phyloP scores from a whole-genome alignment of 2,113 vertebrate genomes.

The Brachyhypopomus gauderio region DNA sequence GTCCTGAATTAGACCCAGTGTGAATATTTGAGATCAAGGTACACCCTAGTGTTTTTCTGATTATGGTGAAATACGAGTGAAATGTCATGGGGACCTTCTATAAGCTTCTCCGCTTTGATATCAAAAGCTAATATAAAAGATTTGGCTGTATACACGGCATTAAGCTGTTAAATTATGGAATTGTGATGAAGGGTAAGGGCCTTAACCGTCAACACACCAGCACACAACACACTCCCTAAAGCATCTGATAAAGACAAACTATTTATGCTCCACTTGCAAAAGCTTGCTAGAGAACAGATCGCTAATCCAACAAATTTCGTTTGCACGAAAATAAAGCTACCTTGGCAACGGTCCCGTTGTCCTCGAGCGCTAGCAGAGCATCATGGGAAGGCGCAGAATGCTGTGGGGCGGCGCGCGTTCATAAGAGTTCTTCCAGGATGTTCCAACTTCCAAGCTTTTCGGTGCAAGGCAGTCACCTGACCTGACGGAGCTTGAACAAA shows the following conservation, averaged over 20 bases:
- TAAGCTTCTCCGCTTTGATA: not conserved
- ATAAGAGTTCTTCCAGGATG: slow-evolving; percentile 76
- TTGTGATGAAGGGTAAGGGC: not conserved
- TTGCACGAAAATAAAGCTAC: slow-evolving; percentile 57
- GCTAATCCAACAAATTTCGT: not conserved
- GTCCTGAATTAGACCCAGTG: not conserved
- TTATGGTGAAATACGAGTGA: slow-evolving; percentile 20
- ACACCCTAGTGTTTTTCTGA: slow-evolving; percentile 20
- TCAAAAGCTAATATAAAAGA: not conserved
- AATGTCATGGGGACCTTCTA: not conserved
- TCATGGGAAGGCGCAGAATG: slow-evolving; percentile 60
- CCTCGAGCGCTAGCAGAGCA: slow-evolving; percentile 69
- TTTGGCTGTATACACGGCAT: not conserved
- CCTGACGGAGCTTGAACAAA: slow-evolving; percentile 56
- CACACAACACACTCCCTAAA: not conserved
- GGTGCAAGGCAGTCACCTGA: slow-evolving; percentile 72
- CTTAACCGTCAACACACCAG: not conserved
- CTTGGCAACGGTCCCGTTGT: slow-evolving; percentile 74
- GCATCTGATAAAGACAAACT: not conserved
- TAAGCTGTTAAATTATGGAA: not conserved
- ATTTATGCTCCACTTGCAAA: not conserved
- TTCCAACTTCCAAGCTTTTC: slow-evolving; percentile 74
- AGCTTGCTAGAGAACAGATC: not conserved
- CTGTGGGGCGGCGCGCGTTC: slow-evolving; percentile 71
- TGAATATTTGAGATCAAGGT: slow-evolving; percentile 39